Base-by-base conservation (phyloP, 1,140 invertebrate genomes). In the Cotesia typhae region DNA sequence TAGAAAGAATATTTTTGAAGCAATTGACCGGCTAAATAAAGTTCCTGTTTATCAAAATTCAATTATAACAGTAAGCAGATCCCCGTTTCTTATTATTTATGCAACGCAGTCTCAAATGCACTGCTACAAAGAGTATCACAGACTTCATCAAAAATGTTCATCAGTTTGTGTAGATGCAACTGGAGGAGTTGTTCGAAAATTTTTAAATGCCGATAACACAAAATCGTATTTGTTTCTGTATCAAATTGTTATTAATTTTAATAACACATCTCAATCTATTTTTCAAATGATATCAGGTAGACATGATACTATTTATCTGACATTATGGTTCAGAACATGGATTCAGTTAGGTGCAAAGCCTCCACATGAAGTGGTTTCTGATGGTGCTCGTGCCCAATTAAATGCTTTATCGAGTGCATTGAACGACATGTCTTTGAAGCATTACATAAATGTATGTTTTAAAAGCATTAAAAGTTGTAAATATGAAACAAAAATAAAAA, bases 351-450 rank as follows among this genome's bases (percentile, higher is more conserved):
- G 4, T 4, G 4, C 4, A 20, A 57, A 57, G n/a, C 57, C 57
- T 28, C 14, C 57, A 60, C 57, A 35, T 55, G 52, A 55, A 60
- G 57, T 20, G 5, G 57, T 60, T 10, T 60, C 52, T 7, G 57
- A 60, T 60, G 14, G 28, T 6, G 4, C 57, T 20, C 57, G 57
- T 28, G 57, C 57, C 1, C 57, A 17, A 1, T 60, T 60, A 20
- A 60, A 20, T 28, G 57, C 57, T 20, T 28, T 60, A 20, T 60
- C 57, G 57, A 60, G 20, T 28, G 57, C 57, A 28, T 60, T 60
- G 5, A 60, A 60, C 28, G 7, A 60, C 28, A 60, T 60, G 57
- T 1, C 57, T 5, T 10, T 60, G 4, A 60, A 60, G 28, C 1
- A 60, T 28, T 60, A 60, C 20, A 4, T 60, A 4, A 35, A 60